Evolutionary conservation across 2,888 invertebrate genomes (phyloP).

Genomic region (Palloptera scutellata): DNA sequence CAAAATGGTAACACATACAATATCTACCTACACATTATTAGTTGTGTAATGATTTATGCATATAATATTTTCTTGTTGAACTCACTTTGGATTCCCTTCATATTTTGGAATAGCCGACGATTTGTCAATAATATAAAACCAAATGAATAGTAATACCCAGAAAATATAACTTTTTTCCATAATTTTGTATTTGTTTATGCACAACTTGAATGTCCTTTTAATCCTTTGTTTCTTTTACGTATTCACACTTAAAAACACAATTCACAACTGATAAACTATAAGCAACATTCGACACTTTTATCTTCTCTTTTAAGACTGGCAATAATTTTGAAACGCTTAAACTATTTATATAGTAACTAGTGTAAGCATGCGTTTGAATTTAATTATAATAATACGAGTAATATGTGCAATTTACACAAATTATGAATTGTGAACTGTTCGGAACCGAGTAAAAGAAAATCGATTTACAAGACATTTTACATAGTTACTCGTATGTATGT

Average conservation of each 20-base stretch:
- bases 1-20: neutral
- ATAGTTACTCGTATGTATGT: neutral
- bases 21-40: neutral
- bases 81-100: constrained; percentile 49
- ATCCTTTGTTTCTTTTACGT: constrained; percentile 37
- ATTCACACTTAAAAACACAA: neutral
- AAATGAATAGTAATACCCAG: constrained; percentile 31
- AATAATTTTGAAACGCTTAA: neutral
- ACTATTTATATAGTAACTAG: neutral
- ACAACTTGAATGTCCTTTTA: constrained; percentile 25
- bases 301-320: neutral
- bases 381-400: constrained; percentile 25
- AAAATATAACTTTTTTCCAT: constrained; percentile 43
- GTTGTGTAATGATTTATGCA: neutral
- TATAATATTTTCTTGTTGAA: constrained; percentile 8
- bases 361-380: neutral
- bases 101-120: constrained; percentile 48
- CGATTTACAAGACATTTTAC: neutral
- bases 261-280: neutral
- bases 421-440: constrained; percentile 45
- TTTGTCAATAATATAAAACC: constrained; percentile 33
- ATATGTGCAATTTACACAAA: constrained; percentile 50
- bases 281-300: neutral
- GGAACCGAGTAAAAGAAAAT: constrained; percentile 25
- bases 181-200: neutral